Conservation (phyloP, 2,888 invertebrate species). For the Brenthis hecate region DNA sequence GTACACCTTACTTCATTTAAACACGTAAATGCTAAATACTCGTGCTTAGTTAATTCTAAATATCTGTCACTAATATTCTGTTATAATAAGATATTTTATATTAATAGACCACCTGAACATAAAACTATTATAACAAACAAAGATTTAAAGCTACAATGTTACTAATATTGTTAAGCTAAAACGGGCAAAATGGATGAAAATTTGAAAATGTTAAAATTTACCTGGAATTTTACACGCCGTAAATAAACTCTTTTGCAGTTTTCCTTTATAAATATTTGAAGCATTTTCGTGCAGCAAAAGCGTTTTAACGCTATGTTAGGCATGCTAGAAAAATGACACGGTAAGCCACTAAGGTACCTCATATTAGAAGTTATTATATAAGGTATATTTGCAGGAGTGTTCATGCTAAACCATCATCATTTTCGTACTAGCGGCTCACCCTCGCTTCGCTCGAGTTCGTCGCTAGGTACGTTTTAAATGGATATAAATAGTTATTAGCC, state of each 20-base stretch:
- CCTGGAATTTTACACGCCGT: slow-evolving; percentile 31
- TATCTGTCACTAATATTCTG: too few species aligned
- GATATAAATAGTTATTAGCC: too few species aligned
- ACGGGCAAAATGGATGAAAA: slow-evolving; percentile 15
- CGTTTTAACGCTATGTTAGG: slow-evolving; percentile 36
- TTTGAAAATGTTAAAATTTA: slow-evolving; percentile 22
- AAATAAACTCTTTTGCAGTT: slow-evolving; percentile 30
- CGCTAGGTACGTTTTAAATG: too few species aligned
- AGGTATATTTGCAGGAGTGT: slow-evolving; percentile 22
- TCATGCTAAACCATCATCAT: slow-evolving; percentile 5
- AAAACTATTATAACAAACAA: too few species aligned
- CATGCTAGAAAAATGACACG: slow-evolving; percentile 36
- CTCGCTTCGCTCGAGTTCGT: too few species aligned
- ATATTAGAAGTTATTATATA: slow-evolving; percentile 33
- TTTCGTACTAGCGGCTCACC: too few species aligned
- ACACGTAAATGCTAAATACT: too few species aligned
- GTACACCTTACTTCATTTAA: too few species aligned
- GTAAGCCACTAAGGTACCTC: slow-evolving; percentile 30
- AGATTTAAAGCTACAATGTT: neutral
- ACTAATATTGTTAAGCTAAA: slow-evolving; percentile 8
- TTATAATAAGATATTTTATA: too few species aligned
- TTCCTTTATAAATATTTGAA: slow-evolving; percentile 34
- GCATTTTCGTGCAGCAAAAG: slow-evolving; percentile 36
- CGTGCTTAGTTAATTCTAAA: too few species aligned
- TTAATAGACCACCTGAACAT: too few species aligned